phyloP scores from a whole-genome alignment of 1,140 invertebrate species.

The Euwallacea similis region DNA sequence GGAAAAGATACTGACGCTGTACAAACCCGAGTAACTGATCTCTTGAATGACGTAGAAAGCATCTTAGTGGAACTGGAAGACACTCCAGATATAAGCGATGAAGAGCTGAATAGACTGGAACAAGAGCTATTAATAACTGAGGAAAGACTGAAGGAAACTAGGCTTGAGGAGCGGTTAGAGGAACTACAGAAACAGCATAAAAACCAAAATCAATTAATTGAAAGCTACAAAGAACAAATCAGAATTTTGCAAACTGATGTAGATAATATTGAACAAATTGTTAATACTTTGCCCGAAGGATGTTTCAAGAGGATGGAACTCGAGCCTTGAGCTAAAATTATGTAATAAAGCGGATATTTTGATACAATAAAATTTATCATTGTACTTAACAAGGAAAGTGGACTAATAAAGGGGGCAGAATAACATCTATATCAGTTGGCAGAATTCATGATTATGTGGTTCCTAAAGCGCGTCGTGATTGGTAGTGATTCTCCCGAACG shows the following conservation, averaged over 20 bases:
- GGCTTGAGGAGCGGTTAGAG: constrained; percentile 76
- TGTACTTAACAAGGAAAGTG: too few species aligned
- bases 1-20: constrained; percentile 79
- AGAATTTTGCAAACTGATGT: constrained; percentile 76
- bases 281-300: constrained; percentile 72
- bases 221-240: constrained; percentile 81
- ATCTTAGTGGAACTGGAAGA: constrained; percentile 81
- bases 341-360: too few species aligned
- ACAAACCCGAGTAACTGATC: constrained; percentile 77
- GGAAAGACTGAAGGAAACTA: constrained; percentile 68
- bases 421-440: too few species aligned
- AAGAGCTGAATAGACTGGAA: constrained; percentile 72
- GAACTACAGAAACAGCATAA: constrained; percentile 71
- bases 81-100: constrained; percentile 73
- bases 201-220: constrained; percentile 76
- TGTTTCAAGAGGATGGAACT: constrained; percentile 65
- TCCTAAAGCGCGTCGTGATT: too few species aligned
- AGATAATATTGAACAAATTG: constrained; percentile 83
- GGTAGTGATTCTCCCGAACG: too few species aligned
- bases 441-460: too few species aligned
- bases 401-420: too few species aligned
- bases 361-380: too few species aligned
- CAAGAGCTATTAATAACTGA: constrained; percentile 73
- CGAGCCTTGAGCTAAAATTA: constrained; percentile 38
- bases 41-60: constrained; percentile 74